These are phyloP conservation scores for Hippopotamyrus pictus DNA, from an alignment of 2,797 vertebrate species.

Conservation along the genomic window DNA sequence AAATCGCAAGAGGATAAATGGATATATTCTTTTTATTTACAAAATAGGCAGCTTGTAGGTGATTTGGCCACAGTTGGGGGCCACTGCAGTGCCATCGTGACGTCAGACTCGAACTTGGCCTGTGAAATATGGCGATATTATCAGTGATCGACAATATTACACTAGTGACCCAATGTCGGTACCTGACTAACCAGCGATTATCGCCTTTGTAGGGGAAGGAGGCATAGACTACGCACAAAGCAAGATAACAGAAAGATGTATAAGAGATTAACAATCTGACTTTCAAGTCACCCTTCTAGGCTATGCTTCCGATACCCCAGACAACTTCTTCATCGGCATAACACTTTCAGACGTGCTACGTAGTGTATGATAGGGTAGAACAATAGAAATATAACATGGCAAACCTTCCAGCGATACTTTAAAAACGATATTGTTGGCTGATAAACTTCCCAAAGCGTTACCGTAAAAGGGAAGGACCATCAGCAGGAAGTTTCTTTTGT, in stretches of 20 bases:
- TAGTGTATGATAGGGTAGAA: not conserved
- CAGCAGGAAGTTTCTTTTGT: not conserved
- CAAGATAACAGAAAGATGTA: not conserved
- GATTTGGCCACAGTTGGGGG: not conserved
- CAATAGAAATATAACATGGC: not conserved
- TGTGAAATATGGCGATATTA: not conserved
- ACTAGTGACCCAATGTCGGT: not conserved
- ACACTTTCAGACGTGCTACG: not conserved
- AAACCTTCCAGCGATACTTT: not conserved
- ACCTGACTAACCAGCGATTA: not conserved
- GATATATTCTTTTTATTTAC: not conserved
- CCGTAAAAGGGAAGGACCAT: not conserved
- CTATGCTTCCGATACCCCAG: not conserved
- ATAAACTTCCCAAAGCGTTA: not conserved
- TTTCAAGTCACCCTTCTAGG: not conserved
- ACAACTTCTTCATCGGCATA: not conserved
- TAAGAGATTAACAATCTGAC: not conserved
- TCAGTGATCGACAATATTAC: not conserved
- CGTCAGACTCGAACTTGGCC: not conserved
- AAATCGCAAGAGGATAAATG: not conserved
- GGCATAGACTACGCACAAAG: not conserved
- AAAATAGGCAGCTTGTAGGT: not conserved
- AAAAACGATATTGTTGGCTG: not conserved
- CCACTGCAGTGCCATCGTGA: not conserved
- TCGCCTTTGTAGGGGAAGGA: not conserved